These are phyloP conservation scores for Horisme vitalbata DNA, from an alignment of 2,888 invertebrate species.

Conservation along the genomic window DNA sequence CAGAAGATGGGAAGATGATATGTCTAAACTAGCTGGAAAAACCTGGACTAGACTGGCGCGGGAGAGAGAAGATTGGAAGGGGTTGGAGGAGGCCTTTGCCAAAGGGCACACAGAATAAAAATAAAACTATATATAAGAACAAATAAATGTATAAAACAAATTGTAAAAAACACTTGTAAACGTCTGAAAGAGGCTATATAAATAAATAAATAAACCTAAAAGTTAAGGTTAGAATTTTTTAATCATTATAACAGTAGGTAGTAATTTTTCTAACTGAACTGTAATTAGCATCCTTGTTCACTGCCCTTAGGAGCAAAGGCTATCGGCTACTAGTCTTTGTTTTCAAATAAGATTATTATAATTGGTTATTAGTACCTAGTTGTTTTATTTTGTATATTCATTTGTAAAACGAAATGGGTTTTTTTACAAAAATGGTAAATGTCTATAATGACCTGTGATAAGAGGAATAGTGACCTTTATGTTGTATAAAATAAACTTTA, in stretches of 20 bases:
- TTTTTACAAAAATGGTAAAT: constrained; percentile 1
- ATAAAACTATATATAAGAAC: too few species aligned
- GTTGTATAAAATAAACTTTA: constrained; percentile 3
- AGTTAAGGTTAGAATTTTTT: neutral
- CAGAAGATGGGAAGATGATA: too few species aligned
- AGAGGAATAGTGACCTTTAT: constrained; percentile 31
- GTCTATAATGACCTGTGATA: constrained; percentile 34
- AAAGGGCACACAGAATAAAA: too few species aligned
- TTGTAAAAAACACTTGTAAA: too few species aligned
- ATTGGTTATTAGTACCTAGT: constrained; percentile 26
- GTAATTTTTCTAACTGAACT: constrained; percentile 3
- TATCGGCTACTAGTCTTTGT: constrained; percentile 25
- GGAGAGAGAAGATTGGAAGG: too few species aligned
- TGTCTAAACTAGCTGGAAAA: too few species aligned
- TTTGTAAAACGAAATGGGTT: neutral
- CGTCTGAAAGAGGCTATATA: too few species aligned
- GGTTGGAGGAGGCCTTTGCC: too few species aligned
- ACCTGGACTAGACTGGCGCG: too few species aligned
- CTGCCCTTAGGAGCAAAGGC: constrained; percentile 11
- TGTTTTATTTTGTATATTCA: constrained; percentile 11
- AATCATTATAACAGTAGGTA: neutral
- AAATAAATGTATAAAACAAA: too few species aligned
- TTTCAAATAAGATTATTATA: constrained; percentile 25
- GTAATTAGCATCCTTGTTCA: constrained; percentile 6
- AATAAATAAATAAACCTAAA: too few species aligned